Evolutionary conservation across 2,113 vertebrate genomes (phyloP).

Genomic region (Coptodon bakossiorum): DNA sequence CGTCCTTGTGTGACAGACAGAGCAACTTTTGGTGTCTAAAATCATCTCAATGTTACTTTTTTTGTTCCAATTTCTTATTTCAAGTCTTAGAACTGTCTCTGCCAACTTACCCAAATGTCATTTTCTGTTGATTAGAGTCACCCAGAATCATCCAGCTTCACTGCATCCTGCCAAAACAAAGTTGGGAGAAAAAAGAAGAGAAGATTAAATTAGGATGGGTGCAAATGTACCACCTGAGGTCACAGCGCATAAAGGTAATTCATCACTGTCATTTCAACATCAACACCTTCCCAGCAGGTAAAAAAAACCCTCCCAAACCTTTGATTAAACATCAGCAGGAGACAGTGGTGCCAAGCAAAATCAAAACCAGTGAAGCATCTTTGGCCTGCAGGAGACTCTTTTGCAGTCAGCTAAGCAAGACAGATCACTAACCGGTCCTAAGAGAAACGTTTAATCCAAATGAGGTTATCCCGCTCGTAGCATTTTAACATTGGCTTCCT

Average conservation of each 20-base stretch:
- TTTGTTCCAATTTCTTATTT: neutral
- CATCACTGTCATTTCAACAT: conserved; percentile 63
- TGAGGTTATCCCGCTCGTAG: neutral
- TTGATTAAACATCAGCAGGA: conserved; percentile 47
- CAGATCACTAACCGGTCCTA: neutral
- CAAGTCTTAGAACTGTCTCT: neutral
- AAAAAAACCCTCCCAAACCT: neutral
- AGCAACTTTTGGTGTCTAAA: neutral
- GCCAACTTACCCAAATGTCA: neutral
- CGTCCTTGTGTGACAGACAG: neutral
- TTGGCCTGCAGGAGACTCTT: conserved; percentile 1
- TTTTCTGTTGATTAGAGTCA: conserved; percentile 32
- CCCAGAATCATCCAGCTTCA: neutral
- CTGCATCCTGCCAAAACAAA: conserved; percentile 23
- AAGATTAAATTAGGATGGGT: conserved; percentile 43
- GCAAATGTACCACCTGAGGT: conserved; percentile 44
- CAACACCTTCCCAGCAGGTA: conserved; percentile 49
- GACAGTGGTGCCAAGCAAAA: conserved; percentile 16
- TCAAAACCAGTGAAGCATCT: conserved; percentile 21
- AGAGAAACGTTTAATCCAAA: neutral
- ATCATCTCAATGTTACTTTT: neutral
- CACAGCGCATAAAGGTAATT: conserved; percentile 41
- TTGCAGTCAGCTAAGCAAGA: neutral
- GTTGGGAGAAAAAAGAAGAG: neutral
- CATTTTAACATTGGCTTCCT: neutral